These are phyloP conservation scores for Misgurnus anguillicaudatus DNA, from an alignment of 2,113 vertebrate genomes.

Conservation along the genomic window DNA sequence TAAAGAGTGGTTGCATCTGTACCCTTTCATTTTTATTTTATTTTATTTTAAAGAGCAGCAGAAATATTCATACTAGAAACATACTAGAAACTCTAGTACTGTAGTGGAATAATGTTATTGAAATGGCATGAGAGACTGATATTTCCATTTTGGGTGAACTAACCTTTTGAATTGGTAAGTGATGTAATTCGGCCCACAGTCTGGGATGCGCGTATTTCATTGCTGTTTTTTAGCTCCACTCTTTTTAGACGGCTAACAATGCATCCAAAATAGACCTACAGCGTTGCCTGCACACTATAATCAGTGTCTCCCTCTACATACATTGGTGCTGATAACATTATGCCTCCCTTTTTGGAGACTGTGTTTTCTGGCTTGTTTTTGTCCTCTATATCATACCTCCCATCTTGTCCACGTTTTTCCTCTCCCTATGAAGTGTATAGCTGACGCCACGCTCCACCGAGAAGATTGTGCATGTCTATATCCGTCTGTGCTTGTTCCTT, in stretches of 20 bases:
- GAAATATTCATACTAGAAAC: no score
- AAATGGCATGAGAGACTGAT: no score
- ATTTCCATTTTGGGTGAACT: no score
- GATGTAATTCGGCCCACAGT: background rate
- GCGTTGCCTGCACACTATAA: constrained; percentile 23
- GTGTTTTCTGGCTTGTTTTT: constrained; percentile 51
- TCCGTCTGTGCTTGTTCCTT: constrained; percentile 38
- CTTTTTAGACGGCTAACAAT: background rate
- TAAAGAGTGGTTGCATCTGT: no score
- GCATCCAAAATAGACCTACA: constrained; percentile 36
- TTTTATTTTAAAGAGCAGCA: no score
- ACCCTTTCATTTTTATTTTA: no score
- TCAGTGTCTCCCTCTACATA: constrained; percentile 24
- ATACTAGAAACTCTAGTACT: no score
- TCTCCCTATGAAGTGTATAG: constrained; percentile 47
- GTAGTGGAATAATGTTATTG: no score
- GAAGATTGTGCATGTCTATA: constrained; percentile 25
- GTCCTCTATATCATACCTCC: constrained; percentile 44
- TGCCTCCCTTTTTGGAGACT: constrained; percentile 30
- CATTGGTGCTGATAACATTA: constrained; percentile 34
- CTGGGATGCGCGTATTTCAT: background rate
- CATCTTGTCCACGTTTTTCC: constrained; percentile 51
- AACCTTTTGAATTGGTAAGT: background rate
- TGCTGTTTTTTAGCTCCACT: background rate
- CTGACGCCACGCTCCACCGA: constrained; percentile 37